Evolutionary conservation across 2,797 vertebrate genomes (phyloP).

Genomic region (Fratercula arctica): DNA sequence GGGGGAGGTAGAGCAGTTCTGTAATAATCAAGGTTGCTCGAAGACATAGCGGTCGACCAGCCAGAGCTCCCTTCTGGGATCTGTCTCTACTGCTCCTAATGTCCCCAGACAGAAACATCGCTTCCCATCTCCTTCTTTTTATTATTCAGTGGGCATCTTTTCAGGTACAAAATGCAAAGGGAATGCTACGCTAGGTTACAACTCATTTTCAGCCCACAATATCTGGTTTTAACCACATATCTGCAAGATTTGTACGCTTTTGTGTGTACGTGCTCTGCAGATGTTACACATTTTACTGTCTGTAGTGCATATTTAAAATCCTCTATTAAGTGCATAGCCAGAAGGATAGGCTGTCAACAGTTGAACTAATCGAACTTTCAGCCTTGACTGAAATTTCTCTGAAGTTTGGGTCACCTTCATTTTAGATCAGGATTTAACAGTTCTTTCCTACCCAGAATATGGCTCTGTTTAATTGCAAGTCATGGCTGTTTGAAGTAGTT

Average conservation of each 20-base stretch:
- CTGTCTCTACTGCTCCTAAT: not conserved
- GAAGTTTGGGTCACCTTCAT: conserved; percentile 50
- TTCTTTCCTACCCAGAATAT: not conserved
- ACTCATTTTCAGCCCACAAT: not conserved
- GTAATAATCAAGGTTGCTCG: conserved; percentile 8
- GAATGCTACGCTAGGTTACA: not conserved
- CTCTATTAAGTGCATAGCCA: not conserved
- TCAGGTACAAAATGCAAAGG: not conserved
- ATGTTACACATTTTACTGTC: not conserved
- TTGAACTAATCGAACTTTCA: not conserved
- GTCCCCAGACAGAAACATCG: not conserved
- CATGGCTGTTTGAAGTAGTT: not conserved
- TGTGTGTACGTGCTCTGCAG: not conserved
- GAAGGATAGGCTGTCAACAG: not conserved
- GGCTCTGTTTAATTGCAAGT: conserved; percentile 41
- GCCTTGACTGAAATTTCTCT: conserved; percentile 17
- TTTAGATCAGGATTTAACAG: conserved; percentile 30
- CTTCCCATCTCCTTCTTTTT: not conserved
- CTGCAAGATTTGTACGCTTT: not conserved
- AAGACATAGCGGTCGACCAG: not conserved
- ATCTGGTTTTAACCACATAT: not conserved
- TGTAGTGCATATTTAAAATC: not conserved
- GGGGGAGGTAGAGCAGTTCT: not conserved
- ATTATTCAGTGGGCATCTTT: not conserved
- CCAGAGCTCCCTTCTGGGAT: not conserved